Conservation (phyloP, 2,113 vertebrate genomes). For the Corythaeola cristata region DNA sequence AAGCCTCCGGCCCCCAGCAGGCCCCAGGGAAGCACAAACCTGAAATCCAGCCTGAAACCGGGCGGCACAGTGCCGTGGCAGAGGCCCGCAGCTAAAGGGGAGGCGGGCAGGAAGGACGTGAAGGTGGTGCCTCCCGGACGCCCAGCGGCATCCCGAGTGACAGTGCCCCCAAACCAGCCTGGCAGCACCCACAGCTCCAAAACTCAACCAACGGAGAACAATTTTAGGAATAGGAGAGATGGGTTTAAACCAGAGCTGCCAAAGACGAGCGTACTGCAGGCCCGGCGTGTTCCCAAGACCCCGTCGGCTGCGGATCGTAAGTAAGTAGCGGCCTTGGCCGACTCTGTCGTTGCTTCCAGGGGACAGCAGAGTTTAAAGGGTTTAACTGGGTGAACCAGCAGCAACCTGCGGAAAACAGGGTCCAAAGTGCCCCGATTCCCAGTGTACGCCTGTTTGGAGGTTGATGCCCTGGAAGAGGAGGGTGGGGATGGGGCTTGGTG, state of each 20-base stretch:
- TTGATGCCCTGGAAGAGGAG: neutral
- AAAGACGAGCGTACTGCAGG: accelerated
- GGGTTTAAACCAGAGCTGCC: neutral
- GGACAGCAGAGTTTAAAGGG: neutral
- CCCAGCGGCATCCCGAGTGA: neutral
- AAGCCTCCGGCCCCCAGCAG: neutral
- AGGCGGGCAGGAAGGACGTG: accelerated
- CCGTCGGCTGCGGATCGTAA: constrained; percentile 34
- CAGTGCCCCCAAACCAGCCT: neutral
- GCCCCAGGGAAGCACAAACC: neutral
- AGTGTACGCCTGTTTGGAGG: neutral
- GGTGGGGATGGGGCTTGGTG: neutral
- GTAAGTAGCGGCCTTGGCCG: constrained; percentile 6
- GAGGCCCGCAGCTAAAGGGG: neutral
- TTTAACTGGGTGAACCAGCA: neutral
- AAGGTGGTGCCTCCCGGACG: neutral
- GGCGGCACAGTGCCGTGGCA: neutral
- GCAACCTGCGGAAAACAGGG: neutral
- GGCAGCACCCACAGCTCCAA: neutral
- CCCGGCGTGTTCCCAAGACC: neutral
- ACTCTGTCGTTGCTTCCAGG: neutral
- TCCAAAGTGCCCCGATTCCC: neutral
- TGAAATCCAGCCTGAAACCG: neutral
- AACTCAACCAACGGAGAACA: neutral
- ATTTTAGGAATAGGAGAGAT: neutral